These are phyloP conservation scores for Apodemus sylvaticus DNA, from an alignment of 2,113 vertebrate genomes.

Conservation along the genomic window DNA sequence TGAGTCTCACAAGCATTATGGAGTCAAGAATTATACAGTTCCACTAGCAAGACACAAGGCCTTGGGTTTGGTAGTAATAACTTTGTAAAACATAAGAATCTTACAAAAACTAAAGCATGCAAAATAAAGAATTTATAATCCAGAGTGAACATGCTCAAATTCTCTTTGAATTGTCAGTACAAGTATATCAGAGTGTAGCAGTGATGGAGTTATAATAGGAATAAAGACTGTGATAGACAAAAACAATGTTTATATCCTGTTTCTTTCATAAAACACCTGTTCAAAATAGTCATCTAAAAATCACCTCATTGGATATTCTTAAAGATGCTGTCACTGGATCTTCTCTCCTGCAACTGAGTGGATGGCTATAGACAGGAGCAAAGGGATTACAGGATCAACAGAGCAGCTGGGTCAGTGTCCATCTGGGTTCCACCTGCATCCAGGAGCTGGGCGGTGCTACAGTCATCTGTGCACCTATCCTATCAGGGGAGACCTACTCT, in stretches of 20 bases:
- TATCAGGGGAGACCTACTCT: too few species aligned
- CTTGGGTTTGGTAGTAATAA: constrained; percentile 69
- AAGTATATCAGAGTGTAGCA: background rate
- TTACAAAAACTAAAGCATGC: constrained; percentile 50
- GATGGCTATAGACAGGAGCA: too few species aligned
- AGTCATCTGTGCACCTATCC: too few species aligned
- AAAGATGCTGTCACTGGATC: background rate
- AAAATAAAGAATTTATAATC: constrained; percentile 63
- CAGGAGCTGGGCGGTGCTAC: too few species aligned
- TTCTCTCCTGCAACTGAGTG: too few species aligned
- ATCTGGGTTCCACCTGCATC: too few species aligned
- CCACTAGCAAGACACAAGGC: constrained; percentile 62
- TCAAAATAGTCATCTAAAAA: background rate
- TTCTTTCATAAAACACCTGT: background rate
- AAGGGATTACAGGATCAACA: too few species aligned
- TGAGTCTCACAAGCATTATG: constrained; percentile 82
- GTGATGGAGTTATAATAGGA: background rate
- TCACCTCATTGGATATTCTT: constrained; percentile 18
- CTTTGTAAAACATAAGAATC: constrained; percentile 49
- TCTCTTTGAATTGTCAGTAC: constrained; percentile 11
- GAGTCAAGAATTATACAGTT: constrained; percentile 78
- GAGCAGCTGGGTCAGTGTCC: too few species aligned
- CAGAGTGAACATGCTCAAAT: background rate
- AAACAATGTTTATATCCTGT: constrained; percentile 45
- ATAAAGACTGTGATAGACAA: constrained; percentile 24